These are phyloP conservation scores for Heteropelma amictum DNA, from an alignment of 2,888 invertebrate species.

Conservation along the genomic window DNA sequence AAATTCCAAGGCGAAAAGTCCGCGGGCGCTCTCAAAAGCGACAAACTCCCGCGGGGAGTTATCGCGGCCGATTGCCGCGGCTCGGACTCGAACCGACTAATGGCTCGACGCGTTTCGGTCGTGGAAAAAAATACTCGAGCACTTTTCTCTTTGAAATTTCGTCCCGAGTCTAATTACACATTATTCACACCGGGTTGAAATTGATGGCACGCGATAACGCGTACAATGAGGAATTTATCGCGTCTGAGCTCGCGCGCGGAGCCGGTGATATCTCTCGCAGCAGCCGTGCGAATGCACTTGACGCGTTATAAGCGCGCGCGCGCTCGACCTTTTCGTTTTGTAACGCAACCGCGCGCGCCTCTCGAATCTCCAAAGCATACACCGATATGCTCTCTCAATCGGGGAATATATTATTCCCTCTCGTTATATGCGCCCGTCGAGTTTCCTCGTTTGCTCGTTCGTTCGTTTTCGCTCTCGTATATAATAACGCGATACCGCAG, in stretches of 20 bases:
- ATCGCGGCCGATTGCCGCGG: too few species aligned
- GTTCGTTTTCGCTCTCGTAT: not conserved
- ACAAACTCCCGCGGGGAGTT: too few species aligned
- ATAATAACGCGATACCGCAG: not conserved
- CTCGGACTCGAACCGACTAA: too few species aligned
- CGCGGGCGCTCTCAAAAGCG: too few species aligned
- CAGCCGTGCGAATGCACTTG: too few species aligned
- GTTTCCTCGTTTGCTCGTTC: constrained; percentile 23
- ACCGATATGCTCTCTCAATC: constrained; percentile 18
- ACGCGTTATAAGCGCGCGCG: constrained; percentile 1
- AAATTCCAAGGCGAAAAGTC: too few species aligned
- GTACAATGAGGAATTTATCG: constrained; percentile 46
- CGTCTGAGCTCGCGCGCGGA: too few species aligned
- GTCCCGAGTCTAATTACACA: too few species aligned
- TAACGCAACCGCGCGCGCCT: not conserved
- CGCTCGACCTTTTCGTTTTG: not conserved
- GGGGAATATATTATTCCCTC: constrained; percentile 32
- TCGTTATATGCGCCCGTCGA: constrained; percentile 11
- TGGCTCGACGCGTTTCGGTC: too few species aligned
- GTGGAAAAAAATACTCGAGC: too few species aligned
- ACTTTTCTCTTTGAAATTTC: too few species aligned
- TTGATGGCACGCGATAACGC: constrained; percentile 19
- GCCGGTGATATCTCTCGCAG: constrained; percentile 27
- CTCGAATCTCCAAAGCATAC: constrained; percentile 16
- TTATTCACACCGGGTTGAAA: too few species aligned